A percentile compares a stretch with the other conserved stretches of the same genome.
These are phyloP conservation scores for Phyllostomus hastatus DNA, from an alignment of 2,113 vertebrate species.

Conservation along the genomic window DNA sequence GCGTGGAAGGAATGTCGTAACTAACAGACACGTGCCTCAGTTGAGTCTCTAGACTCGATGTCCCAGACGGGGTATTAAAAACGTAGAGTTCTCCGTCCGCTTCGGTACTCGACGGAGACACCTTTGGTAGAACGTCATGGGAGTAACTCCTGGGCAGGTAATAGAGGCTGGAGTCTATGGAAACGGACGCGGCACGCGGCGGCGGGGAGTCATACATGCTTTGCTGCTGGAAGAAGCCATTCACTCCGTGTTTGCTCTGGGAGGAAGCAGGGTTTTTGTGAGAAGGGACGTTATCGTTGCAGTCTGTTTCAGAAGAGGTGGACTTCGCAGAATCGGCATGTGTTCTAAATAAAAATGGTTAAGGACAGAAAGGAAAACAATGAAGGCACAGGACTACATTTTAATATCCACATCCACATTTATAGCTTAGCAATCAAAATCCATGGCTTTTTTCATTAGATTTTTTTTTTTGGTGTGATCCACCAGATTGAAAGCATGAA, in stretches of 20 bases:
- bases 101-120: conserved; percentile 84
- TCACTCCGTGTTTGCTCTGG: conserved; percentile 88
- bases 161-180: conserved; percentile 89
- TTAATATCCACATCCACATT: not conserved
- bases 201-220: conserved; percentile 92
- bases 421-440: conserved; percentile 37
- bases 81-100: conserved; percentile 88
- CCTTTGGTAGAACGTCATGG: conserved; percentile 93
- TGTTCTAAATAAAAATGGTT: conserved; percentile 79
- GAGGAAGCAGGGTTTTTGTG: conserved; percentile 86
- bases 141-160: conserved; percentile 95
- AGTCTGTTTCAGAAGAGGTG: conserved; percentile 96
- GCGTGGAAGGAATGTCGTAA: conserved; percentile 95
- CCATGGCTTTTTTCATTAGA: not conserved
- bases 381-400: not conserved
- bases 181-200: conserved; percentile 82
- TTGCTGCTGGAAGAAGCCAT: conserved; percentile 91
- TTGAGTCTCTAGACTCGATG: conserved; percentile 88
- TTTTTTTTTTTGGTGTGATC: not conserved
- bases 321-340: conserved; percentile 90
- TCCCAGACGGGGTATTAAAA: conserved; percentile 87
- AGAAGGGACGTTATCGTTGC: conserved; percentile 94
- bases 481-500: conserved; percentile 26
- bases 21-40: conserved; percentile 92
- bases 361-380: conserved; percentile 20